Conservation (phyloP, 1,140 invertebrate genomes). For the Portunus trituberculatus region DNA sequence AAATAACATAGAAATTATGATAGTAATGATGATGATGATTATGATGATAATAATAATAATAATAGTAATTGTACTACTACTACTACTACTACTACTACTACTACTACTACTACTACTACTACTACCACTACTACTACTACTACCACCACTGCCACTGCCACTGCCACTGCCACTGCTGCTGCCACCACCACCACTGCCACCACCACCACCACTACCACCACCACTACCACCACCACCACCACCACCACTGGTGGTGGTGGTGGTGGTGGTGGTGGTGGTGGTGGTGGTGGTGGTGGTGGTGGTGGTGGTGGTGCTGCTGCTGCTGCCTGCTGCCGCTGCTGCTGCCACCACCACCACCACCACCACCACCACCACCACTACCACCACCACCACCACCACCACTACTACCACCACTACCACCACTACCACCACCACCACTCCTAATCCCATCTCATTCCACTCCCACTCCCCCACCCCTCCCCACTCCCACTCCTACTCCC, state of each 20-base stretch:
- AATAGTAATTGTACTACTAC: background rate
- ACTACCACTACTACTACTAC: slow-evolving; percentile 21
- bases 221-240: background rate
- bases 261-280: no score
- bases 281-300: no score
- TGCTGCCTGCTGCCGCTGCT: no score
- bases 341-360: background rate
- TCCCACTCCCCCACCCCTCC: background rate
- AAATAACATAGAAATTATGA: background rate
- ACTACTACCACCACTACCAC: background rate
- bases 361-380: background rate
- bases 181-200: background rate
- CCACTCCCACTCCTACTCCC: background rate
- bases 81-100: slow-evolving; percentile 23
- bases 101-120: slow-evolving; percentile 23
- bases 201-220: background rate
- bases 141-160: background rate
- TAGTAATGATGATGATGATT: background rate
- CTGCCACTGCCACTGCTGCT: background rate
- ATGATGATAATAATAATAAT: background rate
- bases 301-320: no score
- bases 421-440: background rate
- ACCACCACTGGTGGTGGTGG: no score
- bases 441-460: background rate
- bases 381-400: background rate